Evolutionary conservation across 2,888 invertebrate species (phyloP).

Genomic region (Harpalus rufipes): DNA sequence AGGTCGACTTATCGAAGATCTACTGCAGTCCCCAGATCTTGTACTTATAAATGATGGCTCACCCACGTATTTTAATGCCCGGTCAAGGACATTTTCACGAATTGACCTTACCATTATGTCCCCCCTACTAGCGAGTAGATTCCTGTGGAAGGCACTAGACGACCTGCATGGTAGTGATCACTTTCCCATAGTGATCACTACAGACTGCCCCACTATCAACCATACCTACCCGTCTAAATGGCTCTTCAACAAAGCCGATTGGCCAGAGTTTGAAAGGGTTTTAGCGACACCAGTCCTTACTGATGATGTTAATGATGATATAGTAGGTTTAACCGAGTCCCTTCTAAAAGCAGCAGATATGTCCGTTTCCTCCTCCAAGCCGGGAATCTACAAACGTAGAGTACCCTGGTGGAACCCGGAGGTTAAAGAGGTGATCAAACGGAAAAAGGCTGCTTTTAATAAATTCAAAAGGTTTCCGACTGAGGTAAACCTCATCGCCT

Average conservation of each 20-base stretch:
- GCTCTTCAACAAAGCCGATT: not conserved
- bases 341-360: not conserved
- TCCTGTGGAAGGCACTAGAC: not conserved
- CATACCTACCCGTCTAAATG: not conserved
- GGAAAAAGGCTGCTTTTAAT: not conserved
- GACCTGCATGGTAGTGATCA: not conserved
- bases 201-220: not conserved
- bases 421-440: not conserved
- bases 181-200: not conserved
- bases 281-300: no score
- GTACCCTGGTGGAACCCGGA: not conserved
- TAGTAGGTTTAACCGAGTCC: no score
- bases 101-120: conserved; percentile 66
- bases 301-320: no score
- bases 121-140: not conserved
- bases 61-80: conserved; percentile 68
- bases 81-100: conserved; percentile 60
- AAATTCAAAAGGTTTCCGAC: not conserved
- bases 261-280: no score
- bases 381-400: not conserved
- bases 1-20: conserved; percentile 65
- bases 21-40: conserved; percentile 67
- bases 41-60: conserved; percentile 47
- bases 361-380: not conserved
- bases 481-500: not conserved